Percentiles rank a stretch among this genome's conserved stretches.
phyloP scores from a whole-genome alignment of 92 coral and sea anemone species.

The Porites divaricata region DNA sequence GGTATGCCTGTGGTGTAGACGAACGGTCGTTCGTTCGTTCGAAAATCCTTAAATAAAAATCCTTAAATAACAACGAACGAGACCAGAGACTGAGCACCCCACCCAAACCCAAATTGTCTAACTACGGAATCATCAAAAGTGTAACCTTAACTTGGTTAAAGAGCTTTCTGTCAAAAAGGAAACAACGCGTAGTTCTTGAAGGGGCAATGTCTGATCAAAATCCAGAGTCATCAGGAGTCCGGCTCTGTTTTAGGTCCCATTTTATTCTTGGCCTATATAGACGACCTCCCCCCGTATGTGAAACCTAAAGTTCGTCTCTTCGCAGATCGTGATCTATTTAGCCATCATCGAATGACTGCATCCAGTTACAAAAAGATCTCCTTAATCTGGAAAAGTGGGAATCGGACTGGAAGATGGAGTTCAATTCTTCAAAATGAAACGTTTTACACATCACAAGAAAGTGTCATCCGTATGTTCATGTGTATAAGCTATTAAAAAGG shows the following conservation, averaged over 20 bases:
- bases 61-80: no score
- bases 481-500: no score
- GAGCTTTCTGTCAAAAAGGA: no score
- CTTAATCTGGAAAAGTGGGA: conserved; percentile 29
- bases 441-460: background rate
- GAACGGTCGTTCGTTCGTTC: no score
- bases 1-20: no score
- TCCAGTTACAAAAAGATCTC: no score
- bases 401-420: conserved; percentile 26
- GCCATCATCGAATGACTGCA: background rate
- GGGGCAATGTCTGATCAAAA: conserved; percentile 25
- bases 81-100: no score
- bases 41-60: no score
- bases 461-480: background rate
- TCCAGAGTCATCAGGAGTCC: conserved; percentile 8
- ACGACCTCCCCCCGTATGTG: conserved; percentile 32
- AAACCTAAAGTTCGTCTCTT: conserved; percentile 37
- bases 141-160: no score
- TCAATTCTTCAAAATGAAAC: conserved; percentile 25
- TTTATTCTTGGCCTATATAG: conserved; percentile 38
- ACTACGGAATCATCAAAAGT: no score
- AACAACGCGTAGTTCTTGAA: conserved; percentile 37
- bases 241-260: conserved; percentile 30
- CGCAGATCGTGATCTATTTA: conserved; percentile 29
- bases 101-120: no score